Evolutionary conservation across 2,797 vertebrate species (phyloP), one percentile per base, ranked within the genome.

Genomic region (Sylvilagus floridanus): DNA sequence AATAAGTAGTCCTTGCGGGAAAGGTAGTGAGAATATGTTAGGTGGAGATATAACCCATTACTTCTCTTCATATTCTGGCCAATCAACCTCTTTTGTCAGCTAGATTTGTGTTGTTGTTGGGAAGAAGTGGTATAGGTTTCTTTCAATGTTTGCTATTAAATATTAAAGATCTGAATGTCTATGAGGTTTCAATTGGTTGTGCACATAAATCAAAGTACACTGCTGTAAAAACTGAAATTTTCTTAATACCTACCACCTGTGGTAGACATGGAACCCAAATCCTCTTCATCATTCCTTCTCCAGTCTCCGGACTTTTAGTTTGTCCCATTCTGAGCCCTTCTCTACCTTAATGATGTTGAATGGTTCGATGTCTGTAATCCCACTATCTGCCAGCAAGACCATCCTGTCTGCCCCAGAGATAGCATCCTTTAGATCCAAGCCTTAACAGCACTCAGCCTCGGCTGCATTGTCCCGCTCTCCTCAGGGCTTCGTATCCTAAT

Each of bases 361-460:
- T 3, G 63, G n/a, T 22, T 66, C 13, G 19, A 57, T 50, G 28
- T n/a, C 21, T 42, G 37, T n/a, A 37, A 68, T 0, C 0, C 42
- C 1, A 5, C 8, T 52, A 30, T 77, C 37, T 28, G 10, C 28
- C 26, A 57, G 21, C 37, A 60, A 2, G 35, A 22, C 8, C 69
- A 32, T 16, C 14, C 47, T 76, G 42, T 4, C 24, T 21, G 37
- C 6, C 0, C 4, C 19, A 60, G 7, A 5, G 19, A 62, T 0
- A 35, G 5, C 0, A 0, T 37, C 65, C 9, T 16, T 0, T 1
- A 13, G 4, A 42, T 19, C 5, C 0, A 16, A 35, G 37, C 7
- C 21, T 28, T 26, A 28, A 28, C 0, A 4, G 4, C 10, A 47
- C 30, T 0, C 62, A 22, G 24, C 8, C 26, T 26, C 21, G 11